These are phyloP conservation scores for Brachyptera risi DNA, from an alignment of 2,888 invertebrate genomes.

Conservation along the genomic window DNA sequence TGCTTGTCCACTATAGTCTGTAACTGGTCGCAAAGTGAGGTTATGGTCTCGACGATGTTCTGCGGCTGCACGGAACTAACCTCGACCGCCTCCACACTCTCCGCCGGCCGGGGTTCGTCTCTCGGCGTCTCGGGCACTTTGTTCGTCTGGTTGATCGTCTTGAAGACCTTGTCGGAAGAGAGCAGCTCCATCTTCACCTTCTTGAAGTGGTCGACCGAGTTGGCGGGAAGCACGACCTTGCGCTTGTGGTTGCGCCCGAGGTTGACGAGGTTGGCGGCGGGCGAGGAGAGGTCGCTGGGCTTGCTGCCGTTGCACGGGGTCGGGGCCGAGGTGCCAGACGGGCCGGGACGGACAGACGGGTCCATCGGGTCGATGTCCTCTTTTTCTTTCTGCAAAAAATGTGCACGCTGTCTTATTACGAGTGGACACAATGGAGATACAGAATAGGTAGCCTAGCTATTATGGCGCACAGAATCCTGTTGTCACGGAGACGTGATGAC, in stretches of 20 bases:
- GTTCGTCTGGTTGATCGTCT: not conserved
- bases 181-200: conserved; percentile 2
- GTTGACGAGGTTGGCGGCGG: too few species aligned
- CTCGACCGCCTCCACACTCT: not conserved
- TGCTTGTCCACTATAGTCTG: not conserved
- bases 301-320: not conserved
- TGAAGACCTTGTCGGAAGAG: not conserved
- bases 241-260: not conserved
- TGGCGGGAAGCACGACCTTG: conserved; percentile 4
- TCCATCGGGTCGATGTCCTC: conserved; percentile 3
- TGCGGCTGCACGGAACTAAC: not conserved
- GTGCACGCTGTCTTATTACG: not conserved
- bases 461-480: not conserved
- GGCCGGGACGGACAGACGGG: not conserved
- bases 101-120: not conserved
- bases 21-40: too few species aligned
- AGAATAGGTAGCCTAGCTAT: not conserved
- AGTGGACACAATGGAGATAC: not conserved
- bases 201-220: not conserved
- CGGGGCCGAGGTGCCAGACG: not conserved
- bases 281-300: too few species aligned
- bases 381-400: not conserved
- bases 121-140: not conserved
- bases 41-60: not conserved
- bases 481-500: not conserved